Conservation (phyloP, 2,888 invertebrate species). For the Sphinx pinastri region DNA sequence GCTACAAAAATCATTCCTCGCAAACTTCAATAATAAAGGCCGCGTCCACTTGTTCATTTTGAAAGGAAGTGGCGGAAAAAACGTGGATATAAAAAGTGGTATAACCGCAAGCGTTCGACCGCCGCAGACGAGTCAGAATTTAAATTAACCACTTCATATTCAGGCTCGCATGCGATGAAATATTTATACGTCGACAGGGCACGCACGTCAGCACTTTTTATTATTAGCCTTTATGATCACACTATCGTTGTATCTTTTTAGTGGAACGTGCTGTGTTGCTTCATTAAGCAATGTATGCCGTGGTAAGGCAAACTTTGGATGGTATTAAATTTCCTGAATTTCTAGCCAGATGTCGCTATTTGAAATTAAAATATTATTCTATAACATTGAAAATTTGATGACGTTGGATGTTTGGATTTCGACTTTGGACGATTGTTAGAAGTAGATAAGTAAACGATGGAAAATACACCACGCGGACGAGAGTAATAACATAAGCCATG, state of each 20-base stretch:
- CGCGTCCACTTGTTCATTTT: conserved; percentile 49
- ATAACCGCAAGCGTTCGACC: conserved; percentile 50
- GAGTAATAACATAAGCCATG: no score
- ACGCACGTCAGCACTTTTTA: conserved; percentile 47
- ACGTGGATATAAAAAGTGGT: conserved; percentile 49
- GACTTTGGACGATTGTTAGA: no score
- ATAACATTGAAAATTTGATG: no score
- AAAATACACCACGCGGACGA: no score
- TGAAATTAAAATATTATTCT: no score
- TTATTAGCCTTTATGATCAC: conserved; percentile 36
- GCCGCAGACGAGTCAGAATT: conserved; percentile 64
- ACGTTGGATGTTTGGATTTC: no score
- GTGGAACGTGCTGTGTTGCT: not conserved
- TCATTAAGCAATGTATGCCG: no score
- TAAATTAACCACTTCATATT: conserved; percentile 78
- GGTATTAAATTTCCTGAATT: no score
- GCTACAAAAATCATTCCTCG: conserved; percentile 45
- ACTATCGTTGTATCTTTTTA: conserved; percentile 7
- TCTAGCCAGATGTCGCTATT: no score
- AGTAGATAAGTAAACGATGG: no score
- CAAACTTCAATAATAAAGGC: conserved; percentile 52
- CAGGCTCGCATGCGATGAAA: conserved; percentile 62
- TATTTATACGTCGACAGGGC: conserved; percentile 62
- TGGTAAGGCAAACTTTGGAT: not conserved
- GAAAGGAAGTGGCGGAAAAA: conserved; percentile 46